phyloP scores from a whole-genome alignment of 92 coral and sea anemone species.

The Muricea muricata region DNA sequence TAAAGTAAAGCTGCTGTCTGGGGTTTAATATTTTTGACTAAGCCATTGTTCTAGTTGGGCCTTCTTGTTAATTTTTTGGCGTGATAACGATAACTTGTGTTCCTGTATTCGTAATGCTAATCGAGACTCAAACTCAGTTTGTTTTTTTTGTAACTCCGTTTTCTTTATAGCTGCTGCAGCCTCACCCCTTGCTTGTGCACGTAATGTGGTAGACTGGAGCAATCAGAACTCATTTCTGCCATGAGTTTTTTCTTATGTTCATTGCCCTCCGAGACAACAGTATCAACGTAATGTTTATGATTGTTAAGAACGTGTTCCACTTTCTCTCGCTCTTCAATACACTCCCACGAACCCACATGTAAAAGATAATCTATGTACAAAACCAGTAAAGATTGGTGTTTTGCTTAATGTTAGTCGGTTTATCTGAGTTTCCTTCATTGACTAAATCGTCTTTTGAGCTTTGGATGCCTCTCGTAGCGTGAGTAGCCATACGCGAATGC shows the following conservation, averaged over 20 bases:
- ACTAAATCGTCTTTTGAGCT: neutral
- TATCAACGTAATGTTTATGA: neutral
- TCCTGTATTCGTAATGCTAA: no score
- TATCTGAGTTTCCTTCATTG: neutral
- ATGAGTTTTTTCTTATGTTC: neutral
- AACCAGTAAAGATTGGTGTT: neutral
- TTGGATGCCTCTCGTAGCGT: neutral
- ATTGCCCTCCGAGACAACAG: neutral
- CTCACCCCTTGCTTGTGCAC: no score
- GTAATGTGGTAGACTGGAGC: no score
- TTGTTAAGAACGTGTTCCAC: neutral
- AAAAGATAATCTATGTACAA: neutral
- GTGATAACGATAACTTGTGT: no score
- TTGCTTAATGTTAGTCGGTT: neutral
- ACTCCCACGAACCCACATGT: neutral
- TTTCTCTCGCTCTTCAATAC: neutral
- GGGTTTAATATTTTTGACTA: no score
- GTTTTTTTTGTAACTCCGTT: no score
- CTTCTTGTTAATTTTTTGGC: no score
- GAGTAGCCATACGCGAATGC: constrained; percentile 6
- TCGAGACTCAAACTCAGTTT: no score
- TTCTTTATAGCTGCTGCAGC: no score
- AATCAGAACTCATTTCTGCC: neutral
- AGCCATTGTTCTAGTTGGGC: no score
- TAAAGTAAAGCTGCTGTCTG: no score